Conservation (phyloP, 2,888 invertebrate genomes). For the Brenthis ino region DNA sequence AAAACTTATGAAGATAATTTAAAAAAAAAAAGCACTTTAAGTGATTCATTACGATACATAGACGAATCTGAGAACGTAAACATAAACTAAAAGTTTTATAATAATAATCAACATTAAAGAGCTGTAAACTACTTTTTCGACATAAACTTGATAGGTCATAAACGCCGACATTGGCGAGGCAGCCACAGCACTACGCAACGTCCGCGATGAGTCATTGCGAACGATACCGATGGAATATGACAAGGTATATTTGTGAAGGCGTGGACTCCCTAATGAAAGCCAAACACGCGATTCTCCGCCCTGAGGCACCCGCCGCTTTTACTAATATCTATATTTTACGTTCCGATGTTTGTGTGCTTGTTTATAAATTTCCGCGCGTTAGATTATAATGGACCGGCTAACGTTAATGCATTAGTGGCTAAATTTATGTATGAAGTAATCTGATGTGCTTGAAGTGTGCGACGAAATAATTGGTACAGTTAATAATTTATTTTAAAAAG, state of each 20-base stretch:
- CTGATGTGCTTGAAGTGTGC: background rate
- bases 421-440: conserved; percentile 1
- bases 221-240: conserved; percentile 40
- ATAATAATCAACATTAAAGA: conserved; percentile 26
- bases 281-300: conserved; percentile 73
- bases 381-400: conserved; percentile 24
- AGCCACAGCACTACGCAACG: conserved; percentile 20
- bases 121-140: conserved; percentile 23
- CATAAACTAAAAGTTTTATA: conserved; percentile 19
- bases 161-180: conserved; percentile 17
- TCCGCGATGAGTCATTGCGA: conserved; percentile 31
- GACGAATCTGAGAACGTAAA: background rate
- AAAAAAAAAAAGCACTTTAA: background rate
- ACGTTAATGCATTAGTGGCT: conserved; percentile 19
- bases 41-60: background rate
- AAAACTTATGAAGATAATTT: background rate
- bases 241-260: conserved; percentile 49
- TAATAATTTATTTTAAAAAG: too few relatives aligned
- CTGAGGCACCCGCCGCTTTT: conserved; percentile 42
- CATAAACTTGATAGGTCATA: conserved; percentile 27
- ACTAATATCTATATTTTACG: conserved; percentile 44
- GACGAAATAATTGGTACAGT: too few relatives aligned
- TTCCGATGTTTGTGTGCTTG: conserved; percentile 25
- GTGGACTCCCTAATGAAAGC: conserved; percentile 71
- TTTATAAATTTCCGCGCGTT: conserved; percentile 33